These are phyloP conservation scores for Sebastes goodei DNA, from an alignment of 2,797 vertebrate species.

Conservation along the genomic window DNA sequence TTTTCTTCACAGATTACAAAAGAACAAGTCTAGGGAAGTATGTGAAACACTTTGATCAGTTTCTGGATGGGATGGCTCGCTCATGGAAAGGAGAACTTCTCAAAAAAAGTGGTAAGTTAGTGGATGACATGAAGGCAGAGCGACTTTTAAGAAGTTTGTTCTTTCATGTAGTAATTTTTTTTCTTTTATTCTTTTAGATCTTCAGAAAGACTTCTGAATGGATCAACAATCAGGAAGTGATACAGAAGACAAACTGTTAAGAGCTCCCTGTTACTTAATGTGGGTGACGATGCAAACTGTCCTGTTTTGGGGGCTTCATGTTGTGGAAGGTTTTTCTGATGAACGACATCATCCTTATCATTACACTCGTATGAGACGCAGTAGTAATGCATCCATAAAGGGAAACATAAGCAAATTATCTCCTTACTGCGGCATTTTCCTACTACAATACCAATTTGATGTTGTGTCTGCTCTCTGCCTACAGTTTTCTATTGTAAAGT, in stretches of 20 bases:
- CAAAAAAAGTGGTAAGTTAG: constrained; percentile 85
- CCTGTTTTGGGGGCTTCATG: neutral
- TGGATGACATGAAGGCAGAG: neutral
- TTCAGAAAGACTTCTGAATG: constrained; percentile 83
- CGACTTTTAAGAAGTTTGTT: neutral
- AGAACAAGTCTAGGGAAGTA: constrained; percentile 91
- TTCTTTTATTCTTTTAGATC: constrained; percentile 70
- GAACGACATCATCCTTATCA: neutral
- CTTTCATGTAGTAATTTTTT: neutral
- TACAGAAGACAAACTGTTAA: neutral
- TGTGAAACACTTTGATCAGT: constrained; percentile 89
- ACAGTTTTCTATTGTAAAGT: constrained; percentile 31
- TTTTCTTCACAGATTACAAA: constrained; percentile 87
- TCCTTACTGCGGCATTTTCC: constrained; percentile 1
- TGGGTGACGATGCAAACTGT: neutral
- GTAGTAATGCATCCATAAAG: neutral
- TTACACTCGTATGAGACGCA: neutral
- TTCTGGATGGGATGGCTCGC: constrained; percentile 88
- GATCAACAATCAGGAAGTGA: neutral
- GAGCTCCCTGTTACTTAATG: neutral
- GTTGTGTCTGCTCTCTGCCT: constrained; percentile 4
- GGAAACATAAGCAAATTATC: neutral
- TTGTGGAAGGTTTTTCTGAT: neutral
- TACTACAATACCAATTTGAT: neutral
- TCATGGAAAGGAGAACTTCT: constrained; percentile 87